phyloP scores from a whole-genome alignment of 2,888 invertebrate genomes.

The Antheraea yamamai region DNA sequence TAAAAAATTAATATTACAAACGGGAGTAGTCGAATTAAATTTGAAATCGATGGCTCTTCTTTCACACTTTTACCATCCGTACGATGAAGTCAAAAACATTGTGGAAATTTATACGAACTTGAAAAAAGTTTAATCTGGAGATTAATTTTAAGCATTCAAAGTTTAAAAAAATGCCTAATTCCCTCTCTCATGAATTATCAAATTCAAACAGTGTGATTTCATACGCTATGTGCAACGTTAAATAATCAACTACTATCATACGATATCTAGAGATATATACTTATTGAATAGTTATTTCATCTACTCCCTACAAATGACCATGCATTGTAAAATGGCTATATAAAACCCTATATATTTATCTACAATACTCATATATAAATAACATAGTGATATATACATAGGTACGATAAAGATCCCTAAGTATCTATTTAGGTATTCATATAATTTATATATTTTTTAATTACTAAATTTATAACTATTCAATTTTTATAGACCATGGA shows the following conservation, averaged over 20 bases:
- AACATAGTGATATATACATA: constrained; percentile 11
- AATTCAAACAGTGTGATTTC: neutral
- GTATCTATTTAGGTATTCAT: neutral
- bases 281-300: neutral
- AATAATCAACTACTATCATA: neutral
- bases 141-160: neutral
- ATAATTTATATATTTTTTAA: neutral
- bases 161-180: neutral
- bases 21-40: neutral
- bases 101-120: too few species aligned
- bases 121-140: too few species aligned
- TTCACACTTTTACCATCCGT: neutral
- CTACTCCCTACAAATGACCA: constrained; percentile 8
- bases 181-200: neutral
- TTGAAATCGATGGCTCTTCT: neutral
- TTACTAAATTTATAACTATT: neutral
- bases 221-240: neutral
- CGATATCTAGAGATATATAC: neutral
- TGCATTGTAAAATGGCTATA: constrained; percentile 23
- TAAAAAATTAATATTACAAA: neutral
- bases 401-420: neutral
- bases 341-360: constrained; percentile 21
- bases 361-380: constrained; percentile 15
- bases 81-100: too few species aligned
- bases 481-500: neutral